Evolutionary conservation across 1,140 invertebrate species (phyloP), one percentile per base, ranked within the genome.

Genomic region (Calosoma granatense): DNA sequence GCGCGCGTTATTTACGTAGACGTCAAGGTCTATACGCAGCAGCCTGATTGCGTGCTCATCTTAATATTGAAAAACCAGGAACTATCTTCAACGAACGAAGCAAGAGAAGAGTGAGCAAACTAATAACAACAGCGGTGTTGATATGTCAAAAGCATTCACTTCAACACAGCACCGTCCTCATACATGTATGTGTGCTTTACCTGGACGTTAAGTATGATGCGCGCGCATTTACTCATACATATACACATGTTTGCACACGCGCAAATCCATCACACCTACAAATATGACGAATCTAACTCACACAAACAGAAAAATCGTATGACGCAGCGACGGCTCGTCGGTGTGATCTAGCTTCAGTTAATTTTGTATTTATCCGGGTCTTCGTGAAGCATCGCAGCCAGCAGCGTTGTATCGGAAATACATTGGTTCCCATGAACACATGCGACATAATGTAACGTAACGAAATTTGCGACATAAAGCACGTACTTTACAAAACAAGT

Each of bases 291-390:
- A n/a, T n/a, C n/a, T n/a, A n/a, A 12, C 15, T 11, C 9, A 47
- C 41, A 47, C 3, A 17, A 9, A 47, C 15, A 47, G 3, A 17
- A 17, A 17, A 47, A 9, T 17, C 6, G 41, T 39, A 39, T 61
- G 57, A 61, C 61, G 61, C 60, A 56, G 54, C 6, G 6, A 4
- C 41, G 20, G 22, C 20, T 14, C 56, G 56, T 60, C 56, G 52
- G 36, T 47, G 22, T 59, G 57, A 61, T 61, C 43, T 54, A 61
- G 61, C 59, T 63, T 63, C 52, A 61, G 61, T 63, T 63, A 63
- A 63, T 63, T 63, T 63, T 63, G 58, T 63, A 63, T 59, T 61
- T 63, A 63, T 60, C 61, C 57, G 61, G 61, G 61, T 59, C 55
- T 59, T 43, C 26, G 54, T 6, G 30, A 59, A 14, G 26, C 14